Evolutionary conservation across 2,888 invertebrate species (phyloP).

Genomic region (Cheiracanthium punctorium): DNA sequence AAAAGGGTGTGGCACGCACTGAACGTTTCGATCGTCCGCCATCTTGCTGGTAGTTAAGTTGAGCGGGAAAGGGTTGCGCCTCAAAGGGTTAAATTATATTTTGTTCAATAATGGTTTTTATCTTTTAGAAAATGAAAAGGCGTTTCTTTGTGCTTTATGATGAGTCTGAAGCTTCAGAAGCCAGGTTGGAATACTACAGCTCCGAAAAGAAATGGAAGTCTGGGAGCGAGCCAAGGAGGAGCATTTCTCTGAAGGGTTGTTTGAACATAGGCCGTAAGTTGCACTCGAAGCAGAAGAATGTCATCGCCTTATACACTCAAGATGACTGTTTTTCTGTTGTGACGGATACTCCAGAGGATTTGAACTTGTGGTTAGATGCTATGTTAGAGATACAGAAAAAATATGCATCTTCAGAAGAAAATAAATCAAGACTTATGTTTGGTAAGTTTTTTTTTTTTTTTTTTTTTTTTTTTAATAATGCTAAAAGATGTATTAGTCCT

Average conservation of each 20-base stretch:
- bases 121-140: constrained; percentile 85
- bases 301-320: constrained; percentile 90
- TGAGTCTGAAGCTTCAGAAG: constrained; percentile 83
- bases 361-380: constrained; percentile 87
- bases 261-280: constrained; percentile 91
- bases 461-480: not conserved
- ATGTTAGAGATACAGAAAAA: constrained; percentile 85
- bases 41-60: too few species aligned
- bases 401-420: constrained; percentile 81
- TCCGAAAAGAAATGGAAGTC: constrained; percentile 90
- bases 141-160: constrained; percentile 92
- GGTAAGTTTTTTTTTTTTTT: constrained; percentile 79
- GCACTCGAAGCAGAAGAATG: constrained; percentile 90
- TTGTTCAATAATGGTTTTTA: not conserved
- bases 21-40: too few species aligned
- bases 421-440: constrained; percentile 82
- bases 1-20: too few species aligned
- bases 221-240: constrained; percentile 83
- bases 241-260: constrained; percentile 88
- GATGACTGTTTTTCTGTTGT: constrained; percentile 93
- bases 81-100: not conserved
- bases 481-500: too few species aligned
- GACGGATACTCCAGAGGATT: constrained; percentile 87
- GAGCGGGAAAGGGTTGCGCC: too few species aligned
- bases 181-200: constrained; percentile 94